These are phyloP conservation scores for Drosophila hydei DNA, from an alignment of 1,140 invertebrate species.

Conservation along the genomic window DNA sequence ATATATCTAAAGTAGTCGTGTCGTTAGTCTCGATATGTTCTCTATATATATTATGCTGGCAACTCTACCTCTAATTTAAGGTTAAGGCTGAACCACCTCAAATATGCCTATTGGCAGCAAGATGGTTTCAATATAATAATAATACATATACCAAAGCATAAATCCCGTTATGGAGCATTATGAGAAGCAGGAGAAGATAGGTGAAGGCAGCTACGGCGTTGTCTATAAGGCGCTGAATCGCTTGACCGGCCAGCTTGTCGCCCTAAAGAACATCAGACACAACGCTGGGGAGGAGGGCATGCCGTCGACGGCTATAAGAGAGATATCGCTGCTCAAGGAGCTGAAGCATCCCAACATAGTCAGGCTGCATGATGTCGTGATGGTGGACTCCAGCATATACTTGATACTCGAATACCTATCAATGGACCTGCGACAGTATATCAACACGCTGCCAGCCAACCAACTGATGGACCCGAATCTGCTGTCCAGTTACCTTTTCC, in stretches of 20 bases:
- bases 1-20: background rate
- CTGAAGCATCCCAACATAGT: slow-evolving; percentile 95
- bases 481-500: slow-evolving; percentile 86
- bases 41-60: no score
- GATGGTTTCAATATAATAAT: background rate
- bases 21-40: background rate
- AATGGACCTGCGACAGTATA: slow-evolving; percentile 98
- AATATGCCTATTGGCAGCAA: no score
- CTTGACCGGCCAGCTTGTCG: slow-evolving; percentile 97
- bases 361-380: slow-evolving; percentile 92
- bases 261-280: slow-evolving; percentile 99
- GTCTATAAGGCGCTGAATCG: slow-evolving; percentile 83
- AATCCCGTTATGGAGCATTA: background rate
- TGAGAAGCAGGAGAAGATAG: slow-evolving; percentile 6
- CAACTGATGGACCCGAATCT: slow-evolving; percentile 32
- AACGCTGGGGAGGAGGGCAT: slow-evolving; percentile 91
- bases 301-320: slow-evolving; percentile 84
- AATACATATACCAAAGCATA: background rate
- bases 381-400: slow-evolving; percentile 89
- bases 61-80: no score
- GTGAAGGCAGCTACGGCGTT: slow-evolving; percentile 18
- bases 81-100: no score
- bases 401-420: slow-evolving; percentile 92
- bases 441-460: slow-evolving; percentile 91
- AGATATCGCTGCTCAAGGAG: slow-evolving; percentile 95